Evolutionary conservation across 2,113 vertebrate genomes (phyloP).

Genomic region (Trogon melanurus): DNA sequence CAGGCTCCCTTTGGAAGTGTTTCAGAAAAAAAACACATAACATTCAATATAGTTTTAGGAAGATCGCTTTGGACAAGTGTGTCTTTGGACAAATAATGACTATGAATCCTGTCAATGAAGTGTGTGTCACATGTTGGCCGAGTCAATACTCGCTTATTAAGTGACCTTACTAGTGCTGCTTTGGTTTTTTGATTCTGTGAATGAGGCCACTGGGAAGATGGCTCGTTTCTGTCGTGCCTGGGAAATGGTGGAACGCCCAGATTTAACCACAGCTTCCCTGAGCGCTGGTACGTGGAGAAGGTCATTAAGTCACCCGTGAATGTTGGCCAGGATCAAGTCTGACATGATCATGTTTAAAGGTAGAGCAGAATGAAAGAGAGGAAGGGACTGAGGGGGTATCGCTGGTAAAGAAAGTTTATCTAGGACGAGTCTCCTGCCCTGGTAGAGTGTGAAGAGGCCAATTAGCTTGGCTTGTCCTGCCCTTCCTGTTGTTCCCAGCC

Average conservation of each 20-base stretch:
- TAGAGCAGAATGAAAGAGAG: conserved; percentile 56
- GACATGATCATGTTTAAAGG: conserved; percentile 34
- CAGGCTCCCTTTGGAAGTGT: neutral
- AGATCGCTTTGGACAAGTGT: neutral
- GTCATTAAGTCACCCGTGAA: neutral
- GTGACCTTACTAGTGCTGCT: neutral
- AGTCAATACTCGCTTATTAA: neutral
- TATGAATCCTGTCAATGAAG: neutral
- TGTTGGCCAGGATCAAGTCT: neutral
- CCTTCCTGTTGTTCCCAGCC: conserved; percentile 80
- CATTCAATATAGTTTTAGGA: neutral
- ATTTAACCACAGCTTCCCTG: neutral
- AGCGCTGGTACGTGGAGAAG: neutral
- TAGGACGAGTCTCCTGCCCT: neutral
- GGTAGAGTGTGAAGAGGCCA: conserved; percentile 69
- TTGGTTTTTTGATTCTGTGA: neutral
- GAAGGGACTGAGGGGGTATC: conserved; percentile 4
- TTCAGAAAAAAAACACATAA: neutral
- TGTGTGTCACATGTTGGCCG: neutral
- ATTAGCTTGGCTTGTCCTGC: conserved; percentile 74
- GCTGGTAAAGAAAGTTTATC: conserved; percentile 57
- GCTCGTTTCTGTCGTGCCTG: neutral
- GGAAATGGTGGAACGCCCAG: neutral
- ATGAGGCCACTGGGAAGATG: neutral
- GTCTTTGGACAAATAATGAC: neutral